phyloP scores from a whole-genome alignment of 1,140 invertebrate genomes.

The Halictus rubicundus region DNA sequence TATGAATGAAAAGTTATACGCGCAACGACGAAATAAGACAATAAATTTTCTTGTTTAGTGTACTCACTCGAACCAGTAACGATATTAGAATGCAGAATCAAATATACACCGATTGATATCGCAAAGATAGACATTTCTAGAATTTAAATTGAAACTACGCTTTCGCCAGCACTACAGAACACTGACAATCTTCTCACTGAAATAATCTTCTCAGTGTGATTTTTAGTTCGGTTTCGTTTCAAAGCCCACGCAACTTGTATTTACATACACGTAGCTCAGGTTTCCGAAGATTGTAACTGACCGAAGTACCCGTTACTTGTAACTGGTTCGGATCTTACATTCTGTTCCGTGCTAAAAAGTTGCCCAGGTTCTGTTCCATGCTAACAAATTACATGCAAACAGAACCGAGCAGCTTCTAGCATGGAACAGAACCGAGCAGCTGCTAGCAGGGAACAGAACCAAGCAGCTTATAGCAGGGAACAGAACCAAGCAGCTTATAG shows the following conservation, averaged over 20 bases:
- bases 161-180: not conserved
- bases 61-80: constrained; percentile 43
- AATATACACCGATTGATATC: not conserved
- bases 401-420: no score
- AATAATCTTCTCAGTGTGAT: constrained; percentile 16
- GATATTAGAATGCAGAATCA: not conserved
- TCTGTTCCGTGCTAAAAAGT: no score
- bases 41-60: no score
- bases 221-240: constrained; percentile 39
- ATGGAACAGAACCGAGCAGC: no score
- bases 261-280: not conserved
- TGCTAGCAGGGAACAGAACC: no score
- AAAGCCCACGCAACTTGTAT: constrained; percentile 33
- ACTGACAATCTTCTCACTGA: not conserved
- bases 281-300: constrained; percentile 37
- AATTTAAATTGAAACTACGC: not conserved
- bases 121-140: constrained; percentile 17
- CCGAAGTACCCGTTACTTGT: constrained; percentile 55
- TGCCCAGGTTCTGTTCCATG: no score
- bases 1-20: no score
- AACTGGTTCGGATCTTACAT: constrained; percentile 58
- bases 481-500: no score
- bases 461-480: no score
- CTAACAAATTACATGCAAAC: no score
- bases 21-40: not conserved